These are phyloP conservation scores for Philonicus albiceps DNA, from an alignment of 2,888 invertebrate species.

Conservation along the genomic window DNA sequence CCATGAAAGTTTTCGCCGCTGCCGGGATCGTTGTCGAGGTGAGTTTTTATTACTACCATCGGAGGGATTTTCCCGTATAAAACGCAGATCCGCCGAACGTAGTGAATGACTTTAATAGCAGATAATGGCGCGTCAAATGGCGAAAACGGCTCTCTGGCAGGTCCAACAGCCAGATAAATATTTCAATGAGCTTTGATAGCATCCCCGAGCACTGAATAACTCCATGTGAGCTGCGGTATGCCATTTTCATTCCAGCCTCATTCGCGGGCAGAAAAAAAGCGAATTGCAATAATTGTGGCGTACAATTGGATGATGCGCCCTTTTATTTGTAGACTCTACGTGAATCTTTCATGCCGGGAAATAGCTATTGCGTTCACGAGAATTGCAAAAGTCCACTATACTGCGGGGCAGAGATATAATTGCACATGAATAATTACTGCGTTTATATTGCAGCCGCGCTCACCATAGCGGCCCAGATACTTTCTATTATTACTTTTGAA, in stretches of 20 bases:
- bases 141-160: not conserved
- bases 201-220: not conserved
- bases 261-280: not conserved
- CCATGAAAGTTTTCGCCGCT: conserved; percentile 71
- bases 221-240: conserved; percentile 4
- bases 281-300: conserved; percentile 28
- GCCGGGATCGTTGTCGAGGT: conserved; percentile 71
- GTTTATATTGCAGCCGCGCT: not conserved
- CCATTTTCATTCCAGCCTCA: not conserved
- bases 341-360: conserved; percentile 37
- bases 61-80: conserved; percentile 8
- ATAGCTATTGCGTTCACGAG: conserved; percentile 22
- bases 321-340: conserved; percentile 15
- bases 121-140: conserved; percentile 26
- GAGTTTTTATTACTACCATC: conserved; percentile 53
- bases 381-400: not conserved
- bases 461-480: not conserved
- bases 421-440: conserved; percentile 25
- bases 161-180: conserved; percentile 19
- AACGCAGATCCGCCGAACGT: not conserved
- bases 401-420: not conserved
- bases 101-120: conserved; percentile 11
- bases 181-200: conserved; percentile 32
- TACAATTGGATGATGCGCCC: conserved; percentile 31
- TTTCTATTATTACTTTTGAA: not conserved